A percentile compares a stretch with the other conserved stretches of the same genome.
Evolutionary conservation across 2,888 invertebrate species (phyloP).

Genomic region (Nephrotoma appendiculata): DNA sequence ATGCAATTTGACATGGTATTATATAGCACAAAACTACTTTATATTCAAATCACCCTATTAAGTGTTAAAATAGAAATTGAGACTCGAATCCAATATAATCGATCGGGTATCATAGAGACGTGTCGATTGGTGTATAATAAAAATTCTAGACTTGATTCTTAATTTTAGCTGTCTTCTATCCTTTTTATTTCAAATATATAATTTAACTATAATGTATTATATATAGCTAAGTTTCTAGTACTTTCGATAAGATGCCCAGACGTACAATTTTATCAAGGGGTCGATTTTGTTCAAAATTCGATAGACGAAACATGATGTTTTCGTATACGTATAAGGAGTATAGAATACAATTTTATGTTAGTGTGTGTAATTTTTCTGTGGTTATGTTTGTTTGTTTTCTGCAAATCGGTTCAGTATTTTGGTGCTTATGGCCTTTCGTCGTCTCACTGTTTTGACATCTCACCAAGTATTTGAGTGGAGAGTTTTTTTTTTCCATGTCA

Average conservation of each 20-base stretch:
- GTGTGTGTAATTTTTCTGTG: too few relatives aligned
- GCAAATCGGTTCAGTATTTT: too few relatives aligned
- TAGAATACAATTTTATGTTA: too few relatives aligned
- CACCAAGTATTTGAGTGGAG: too few relatives aligned
- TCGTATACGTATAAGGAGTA: too few relatives aligned
- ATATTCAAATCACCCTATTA: background rate
- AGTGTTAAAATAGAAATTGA: background rate
- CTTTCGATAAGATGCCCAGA: background rate
- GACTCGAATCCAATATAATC: background rate
- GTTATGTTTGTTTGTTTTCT: too few relatives aligned
- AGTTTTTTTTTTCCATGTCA: too few relatives aligned
- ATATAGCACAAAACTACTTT: background rate
- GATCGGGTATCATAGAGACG: background rate
- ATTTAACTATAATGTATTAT: background rate
- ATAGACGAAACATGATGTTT: too few relatives aligned
- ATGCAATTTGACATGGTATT: background rate
- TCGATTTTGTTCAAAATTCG: too few relatives aligned
- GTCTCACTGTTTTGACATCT: too few relatives aligned
- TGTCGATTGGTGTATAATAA: background rate
- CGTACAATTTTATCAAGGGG: background rate
- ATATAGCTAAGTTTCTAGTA: too few relatives aligned
- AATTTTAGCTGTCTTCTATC: background rate
- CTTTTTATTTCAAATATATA: background rate
- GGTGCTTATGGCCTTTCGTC: too few relatives aligned
- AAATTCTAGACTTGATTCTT: background rate